Base-by-base conservation (phyloP, 2,888 invertebrate species). In the Lacanobia oleracea region DNA sequence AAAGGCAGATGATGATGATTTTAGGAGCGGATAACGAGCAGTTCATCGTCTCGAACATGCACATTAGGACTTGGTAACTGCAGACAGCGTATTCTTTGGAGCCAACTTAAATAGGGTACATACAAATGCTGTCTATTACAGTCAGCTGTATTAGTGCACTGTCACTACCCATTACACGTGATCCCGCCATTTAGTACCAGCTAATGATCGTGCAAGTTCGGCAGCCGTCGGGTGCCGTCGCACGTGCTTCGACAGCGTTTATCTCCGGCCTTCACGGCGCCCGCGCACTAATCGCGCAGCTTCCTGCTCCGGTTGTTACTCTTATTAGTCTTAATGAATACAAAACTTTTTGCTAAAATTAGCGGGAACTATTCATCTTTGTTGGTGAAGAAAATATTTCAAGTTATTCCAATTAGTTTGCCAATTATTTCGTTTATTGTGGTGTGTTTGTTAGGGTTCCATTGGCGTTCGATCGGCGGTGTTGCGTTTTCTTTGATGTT, bases 181-280 rank as follows among this genome's bases (percentile, higher is more conserved):
- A 64, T 9, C 18, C 48, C n/a, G 27, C 18, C 33, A 43, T 40
- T 62, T 72, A 75, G 23, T 18, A 43, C 43, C 50, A 61, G 48
- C 21, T 71, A 71, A 76, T 77, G 50, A 60, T 75, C 64, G 73
- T 65, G 57, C 66, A 71, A 77, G 83, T 75, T 86, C 83, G 83
- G 83, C 72, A 70, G 69, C 72, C 54, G 66, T 82, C 81, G 76
- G 79, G 79, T 86, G 86, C 83, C 83, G 81, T 80, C 86, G 86
- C 91, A 91, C 93, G 91, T 92, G 93, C 86, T 77, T 88, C 87
- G 92, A 93, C 93, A 93, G 89, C 82, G 81, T 89, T 93, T 93
- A 93, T 89, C 90, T 76, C 48, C 87, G 94, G 83, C 94, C 94
- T 94, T 94, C 94, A 94, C 90, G 94, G 89, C 86, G 84, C 85